Base-by-base conservation (phyloP, 2,888 invertebrate species). In the Drosophila atripex region DNA sequence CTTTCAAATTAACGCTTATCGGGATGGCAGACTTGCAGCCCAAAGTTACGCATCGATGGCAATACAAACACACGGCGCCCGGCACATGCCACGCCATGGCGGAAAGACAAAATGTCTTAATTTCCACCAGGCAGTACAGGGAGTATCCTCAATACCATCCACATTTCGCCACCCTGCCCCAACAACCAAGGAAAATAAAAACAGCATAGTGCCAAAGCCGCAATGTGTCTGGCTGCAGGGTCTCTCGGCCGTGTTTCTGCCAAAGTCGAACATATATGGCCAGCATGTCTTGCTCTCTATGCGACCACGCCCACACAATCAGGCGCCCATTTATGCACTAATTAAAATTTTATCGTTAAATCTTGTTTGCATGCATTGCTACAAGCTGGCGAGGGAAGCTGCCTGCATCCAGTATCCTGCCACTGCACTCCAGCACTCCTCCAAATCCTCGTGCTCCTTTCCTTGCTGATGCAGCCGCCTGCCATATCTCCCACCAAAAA, bases 341-440 rank as follows among this genome's bases (percentile, higher is more conserved):
- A 85, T 85, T 85, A 85, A 85, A 85, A 85, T 85, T 85, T 85
- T 85, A 85, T 85, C 85, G 86, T 86, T 87, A 85, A 85, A 87
- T 85, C 88, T 85, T 85, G 88, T 87, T 87, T 87, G 88, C 86
- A 80, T 85, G 78, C 82, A 80, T 85, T 75, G 80, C 72, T 82
- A 78, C 77, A 85, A 75, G 76, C 77, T 69, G 71, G 70, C 60
- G 76, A 85, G 71, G 76, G 76, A 69, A 69, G 70, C 58, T 56
- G 35, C 63, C 43, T 51, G 56, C 12, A 11, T 46, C 49, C 41
- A 38, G 56, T 28, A 47, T 35, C 45, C 32, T 28, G 14, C 18
- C 54, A 7, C 30, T 49, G 28, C 9, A 28, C 28, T 28, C 28
- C 28, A 28, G 28, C 28, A 28, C 28, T 28, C 9, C 9, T 1